Conservation (phyloP, 2,797 vertebrate species). For the Protonibea diacanthus region DNA sequence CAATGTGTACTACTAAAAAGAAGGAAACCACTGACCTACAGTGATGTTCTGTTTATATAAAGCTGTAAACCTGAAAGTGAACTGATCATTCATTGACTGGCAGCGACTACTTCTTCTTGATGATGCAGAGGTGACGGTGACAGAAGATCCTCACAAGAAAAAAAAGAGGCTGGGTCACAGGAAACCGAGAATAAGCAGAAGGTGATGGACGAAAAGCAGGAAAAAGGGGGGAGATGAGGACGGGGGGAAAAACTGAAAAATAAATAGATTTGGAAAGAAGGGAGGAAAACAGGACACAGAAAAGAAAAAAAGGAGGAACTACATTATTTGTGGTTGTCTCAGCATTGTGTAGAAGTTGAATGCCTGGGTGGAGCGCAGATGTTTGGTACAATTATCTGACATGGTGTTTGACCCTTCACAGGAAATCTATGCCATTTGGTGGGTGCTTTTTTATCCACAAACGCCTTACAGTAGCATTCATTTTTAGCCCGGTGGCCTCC, state of each 20-base stretch:
- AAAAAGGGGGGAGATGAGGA: constrained; percentile 14
- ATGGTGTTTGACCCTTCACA: constrained; percentile 63
- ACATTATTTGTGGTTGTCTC: constrained; percentile 67
- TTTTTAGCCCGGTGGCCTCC: constrained; percentile 56
- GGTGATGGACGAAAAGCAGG: constrained; percentile 28
- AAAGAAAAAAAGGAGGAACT: constrained; percentile 53
- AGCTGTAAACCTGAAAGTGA: constrained; percentile 31
- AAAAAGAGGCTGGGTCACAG: constrained; percentile 3
- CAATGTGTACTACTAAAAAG: background rate
- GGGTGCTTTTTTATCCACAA: constrained; percentile 52
- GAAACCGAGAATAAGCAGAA: constrained; percentile 8
- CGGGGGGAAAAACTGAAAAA: constrained; percentile 53
- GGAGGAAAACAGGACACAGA: constrained; percentile 54
- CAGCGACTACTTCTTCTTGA: constrained; percentile 2
- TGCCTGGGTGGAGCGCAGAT: constrained; percentile 68
- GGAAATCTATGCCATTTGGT: constrained; percentile 69
- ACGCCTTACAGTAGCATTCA: constrained; percentile 50
- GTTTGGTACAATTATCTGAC: constrained; percentile 73
- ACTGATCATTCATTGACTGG: constrained; percentile 34
- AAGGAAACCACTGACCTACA: constrained; percentile 14
- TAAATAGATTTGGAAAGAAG: constrained; percentile 41
- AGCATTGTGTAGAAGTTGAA: constrained; percentile 76
- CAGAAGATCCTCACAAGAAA: constrained; percentile 14
- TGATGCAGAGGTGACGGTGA: constrained; percentile 30
- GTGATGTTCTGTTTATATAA: constrained; percentile 4